A percentile compares a stretch with the other conserved stretches of the same genome.
Evolutionary conservation across 2,113 vertebrate genomes (phyloP).

Genomic region (Semnopithecus entellus): DNA sequence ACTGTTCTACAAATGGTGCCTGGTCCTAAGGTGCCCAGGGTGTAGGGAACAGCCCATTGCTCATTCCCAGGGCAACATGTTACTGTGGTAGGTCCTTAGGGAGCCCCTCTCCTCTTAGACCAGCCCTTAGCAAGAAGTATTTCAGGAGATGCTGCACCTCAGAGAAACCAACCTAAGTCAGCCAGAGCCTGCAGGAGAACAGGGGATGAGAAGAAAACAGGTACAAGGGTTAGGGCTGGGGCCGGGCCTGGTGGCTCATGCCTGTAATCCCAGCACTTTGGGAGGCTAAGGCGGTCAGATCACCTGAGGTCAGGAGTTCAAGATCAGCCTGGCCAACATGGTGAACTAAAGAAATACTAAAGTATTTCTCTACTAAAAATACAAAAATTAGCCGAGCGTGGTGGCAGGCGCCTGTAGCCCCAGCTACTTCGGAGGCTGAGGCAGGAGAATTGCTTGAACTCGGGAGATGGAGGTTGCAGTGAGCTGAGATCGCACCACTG

Average conservation of each 20-base stretch:
- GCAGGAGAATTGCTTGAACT: not conserved
- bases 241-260: not conserved
- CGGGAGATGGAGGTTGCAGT: accelerated
- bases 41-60: not conserved
- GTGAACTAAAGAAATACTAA: no score
- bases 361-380: not conserved
- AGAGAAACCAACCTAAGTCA: not conserved
- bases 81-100: accelerated
- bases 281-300: accelerated
- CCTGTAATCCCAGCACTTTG: not conserved
- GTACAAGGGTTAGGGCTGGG: not conserved
- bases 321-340: not conserved
- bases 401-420: not conserved
- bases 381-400: not conserved
- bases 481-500: not conserved
- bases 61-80: no score
- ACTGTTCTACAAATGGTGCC: accelerated
- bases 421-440: not conserved
- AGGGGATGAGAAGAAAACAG: not conserved
- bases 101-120: not conserved
- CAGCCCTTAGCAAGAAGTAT: not conserved
- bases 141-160: not conserved
- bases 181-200: not conserved
- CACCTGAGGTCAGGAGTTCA: not conserved
- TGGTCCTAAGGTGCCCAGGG: not conserved